Evolutionary conservation across 64 coral and sea anemone species (phyloP).

Genomic region (Pocillopora damicornis): DNA sequence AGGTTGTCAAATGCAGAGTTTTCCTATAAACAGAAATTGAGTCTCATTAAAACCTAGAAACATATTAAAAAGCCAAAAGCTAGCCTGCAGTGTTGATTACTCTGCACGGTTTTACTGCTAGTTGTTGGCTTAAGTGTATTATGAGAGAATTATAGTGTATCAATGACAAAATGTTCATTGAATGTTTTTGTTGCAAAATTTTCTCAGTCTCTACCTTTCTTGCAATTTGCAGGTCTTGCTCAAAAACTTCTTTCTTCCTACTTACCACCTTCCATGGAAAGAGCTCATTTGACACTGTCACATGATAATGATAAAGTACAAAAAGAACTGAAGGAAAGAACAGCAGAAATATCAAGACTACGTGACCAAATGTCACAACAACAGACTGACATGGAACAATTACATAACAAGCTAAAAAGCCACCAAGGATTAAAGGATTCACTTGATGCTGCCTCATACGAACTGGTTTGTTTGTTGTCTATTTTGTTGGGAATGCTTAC

Average conservation of each 20-base stretch:
- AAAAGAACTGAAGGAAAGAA: slow-evolving; percentile 63
- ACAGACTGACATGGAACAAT: slow-evolving; percentile 63
- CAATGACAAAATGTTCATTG: not conserved
- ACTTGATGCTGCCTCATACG: slow-evolving; percentile 58
- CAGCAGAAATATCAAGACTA: slow-evolving; percentile 72
- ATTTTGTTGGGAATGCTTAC: not conserved
- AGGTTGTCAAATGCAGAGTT: no score
- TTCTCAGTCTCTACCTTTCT: not conserved
- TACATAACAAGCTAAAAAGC: slow-evolving; percentile 54
- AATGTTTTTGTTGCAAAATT: not conserved
- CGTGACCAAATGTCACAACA: slow-evolving; percentile 88
- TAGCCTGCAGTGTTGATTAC: no score
- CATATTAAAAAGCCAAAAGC: no score
- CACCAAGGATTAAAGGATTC: slow-evolving; percentile 46
- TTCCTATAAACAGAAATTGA: no score
- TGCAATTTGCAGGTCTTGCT: slow-evolving; percentile 57
- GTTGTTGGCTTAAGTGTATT: no score
- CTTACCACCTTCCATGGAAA: not conserved
- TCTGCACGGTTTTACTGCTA: no score
- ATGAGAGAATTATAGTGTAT: no score
- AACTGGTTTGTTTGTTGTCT: slow-evolving; percentile 56
- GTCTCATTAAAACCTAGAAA: no score
- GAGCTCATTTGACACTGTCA: slow-evolving; percentile 1
- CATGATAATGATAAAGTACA: slow-evolving; percentile 40
- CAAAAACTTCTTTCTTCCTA: slow-evolving; percentile 51